Evolutionary conservation across 2,113 vertebrate genomes (phyloP), one percentile per base, ranked within the genome.

Genomic region (Alces alces): DNA sequence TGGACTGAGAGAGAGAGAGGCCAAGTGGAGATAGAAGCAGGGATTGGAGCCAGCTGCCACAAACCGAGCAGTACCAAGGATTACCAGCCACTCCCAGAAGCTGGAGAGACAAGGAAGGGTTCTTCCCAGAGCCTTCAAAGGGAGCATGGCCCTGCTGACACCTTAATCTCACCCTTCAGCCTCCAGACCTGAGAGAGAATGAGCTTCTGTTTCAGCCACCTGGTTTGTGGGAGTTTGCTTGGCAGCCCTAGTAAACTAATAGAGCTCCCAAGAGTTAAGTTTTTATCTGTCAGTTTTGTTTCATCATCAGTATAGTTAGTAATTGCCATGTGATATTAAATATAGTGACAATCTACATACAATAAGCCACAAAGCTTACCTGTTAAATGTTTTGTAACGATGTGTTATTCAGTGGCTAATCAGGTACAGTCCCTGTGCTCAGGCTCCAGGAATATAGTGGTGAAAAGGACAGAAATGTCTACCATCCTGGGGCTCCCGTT

Each of bases 261-360:
- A 2, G 21, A 92, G 95, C 91, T 79, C 82, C 66, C 33, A 28
- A 33, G 33, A 6, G 11, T 96, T 89, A 97, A 91, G 57, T 78
- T 91, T 89, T 91, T 87, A 90, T 93, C 7, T 85, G 78, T 93
- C n/a, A 43, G 4, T 87, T 96, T 52, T 95, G 45, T 92, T 97
- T 89, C 64, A 93, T 52, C 55, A 10, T 57, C 73, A 43, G 6
- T 58, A 5, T 93, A 70, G 50, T 85, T 92, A 83, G 60, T 87
- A 66, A 30, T 50, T 95, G 61, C 55, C 90, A 1, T 64, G 2
- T 60, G 36, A 36, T 89, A 55, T 33, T 89, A 57, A 88, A 27
- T 80, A 33, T 17, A 57, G 21, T 60, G 70, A 79, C 8, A 27
- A 4, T 57, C n/a, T 92, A 25, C 60, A 52, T 88, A 28, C 6